Evolutionary conservation across 92 coral and sea anemone genomes (phyloP).

Genomic region (Metridium senile): DNA sequence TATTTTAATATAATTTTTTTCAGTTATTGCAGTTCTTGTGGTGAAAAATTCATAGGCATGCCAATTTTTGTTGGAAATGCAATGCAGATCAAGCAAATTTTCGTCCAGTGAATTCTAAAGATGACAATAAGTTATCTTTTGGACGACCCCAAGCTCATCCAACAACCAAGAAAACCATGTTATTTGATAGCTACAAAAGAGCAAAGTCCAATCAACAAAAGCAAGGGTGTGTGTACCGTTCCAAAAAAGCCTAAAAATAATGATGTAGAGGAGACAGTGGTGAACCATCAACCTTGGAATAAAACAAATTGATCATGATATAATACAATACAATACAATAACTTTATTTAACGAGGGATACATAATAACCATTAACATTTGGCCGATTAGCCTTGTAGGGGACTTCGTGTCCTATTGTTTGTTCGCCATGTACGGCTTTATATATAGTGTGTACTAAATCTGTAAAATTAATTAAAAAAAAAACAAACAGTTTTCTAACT

Average conservation of each 20-base stretch:
- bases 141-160: not conserved
- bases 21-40: slow-evolving; percentile 13
- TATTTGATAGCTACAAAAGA: slow-evolving; percentile 7
- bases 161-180: slow-evolving; percentile 8
- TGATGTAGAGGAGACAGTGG: slow-evolving; percentile 1
- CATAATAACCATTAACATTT: too few species aligned
- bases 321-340: too few species aligned
- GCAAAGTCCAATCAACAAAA: not conserved
- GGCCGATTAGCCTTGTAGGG: too few species aligned
- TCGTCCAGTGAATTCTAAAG: not conserved
- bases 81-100: slow-evolving; percentile 12
- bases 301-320: slow-evolving; percentile 1
- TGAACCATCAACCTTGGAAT: slow-evolving; percentile 23
- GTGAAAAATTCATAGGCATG: not conserved
- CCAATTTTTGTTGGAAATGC: slow-evolving; percentile 12
- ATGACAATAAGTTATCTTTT: not conserved
- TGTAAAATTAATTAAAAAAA: too few species aligned
- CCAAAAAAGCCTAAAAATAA: slow-evolving; percentile 5
- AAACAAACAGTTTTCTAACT: too few species aligned
- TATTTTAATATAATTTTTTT: not conserved
- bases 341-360: too few species aligned
- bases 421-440: too few species aligned
- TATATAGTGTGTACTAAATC: too few species aligned
- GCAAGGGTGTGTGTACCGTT: slow-evolving; percentile 5
- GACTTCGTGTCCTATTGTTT: too few species aligned